Conservation (phyloP, 2,888 invertebrate species). For the Drosophila bunnanda region DNA sequence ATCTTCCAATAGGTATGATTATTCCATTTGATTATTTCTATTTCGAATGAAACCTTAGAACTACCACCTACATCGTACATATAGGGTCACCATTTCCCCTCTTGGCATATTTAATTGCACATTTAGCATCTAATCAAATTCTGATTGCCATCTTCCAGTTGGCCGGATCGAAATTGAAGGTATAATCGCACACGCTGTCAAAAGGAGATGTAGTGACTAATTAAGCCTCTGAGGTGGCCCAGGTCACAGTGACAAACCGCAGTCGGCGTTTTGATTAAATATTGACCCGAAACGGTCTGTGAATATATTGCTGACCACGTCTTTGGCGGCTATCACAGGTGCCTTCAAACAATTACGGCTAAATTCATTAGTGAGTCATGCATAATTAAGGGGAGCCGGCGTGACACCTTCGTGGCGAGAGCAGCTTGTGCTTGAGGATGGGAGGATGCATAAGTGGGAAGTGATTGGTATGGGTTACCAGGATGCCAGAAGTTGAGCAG, state of each 20-base stretch:
- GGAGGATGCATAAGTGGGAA: slow-evolving; percentile 13
- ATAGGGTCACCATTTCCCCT: neutral
- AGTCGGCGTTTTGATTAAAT: slow-evolving; percentile 58
- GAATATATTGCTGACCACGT: slow-evolving; percentile 28
- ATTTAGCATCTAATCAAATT: slow-evolving; percentile 17
- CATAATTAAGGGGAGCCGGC: slow-evolving; percentile 52
- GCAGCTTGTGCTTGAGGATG: neutral
- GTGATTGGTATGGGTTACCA: slow-evolving; percentile 1
- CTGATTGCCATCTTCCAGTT: slow-evolving; percentile 4
- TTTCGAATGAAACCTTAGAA: neutral
- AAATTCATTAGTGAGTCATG: slow-evolving; percentile 49
- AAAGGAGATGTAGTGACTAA: slow-evolving; percentile 18
- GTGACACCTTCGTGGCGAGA: slow-evolving; percentile 24
- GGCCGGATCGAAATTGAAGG: slow-evolving; percentile 13
- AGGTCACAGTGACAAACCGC: slow-evolving; percentile 43
- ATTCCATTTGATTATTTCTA: neutral
- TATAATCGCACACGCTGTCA: slow-evolving; percentile 19
- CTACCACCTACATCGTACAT: neutral
- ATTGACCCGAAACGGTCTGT: slow-evolving; percentile 46
- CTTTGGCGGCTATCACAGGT: slow-evolving; percentile 31
- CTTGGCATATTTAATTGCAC: slow-evolving; percentile 17
- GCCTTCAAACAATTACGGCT: slow-evolving; percentile 61
- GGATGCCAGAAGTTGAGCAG: slow-evolving; percentile 9
- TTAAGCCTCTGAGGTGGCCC: slow-evolving; percentile 39
- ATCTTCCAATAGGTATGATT: neutral